Conservation (phyloP, 2,888 invertebrate species). For the Petrolisthes manimaculis region DNA sequence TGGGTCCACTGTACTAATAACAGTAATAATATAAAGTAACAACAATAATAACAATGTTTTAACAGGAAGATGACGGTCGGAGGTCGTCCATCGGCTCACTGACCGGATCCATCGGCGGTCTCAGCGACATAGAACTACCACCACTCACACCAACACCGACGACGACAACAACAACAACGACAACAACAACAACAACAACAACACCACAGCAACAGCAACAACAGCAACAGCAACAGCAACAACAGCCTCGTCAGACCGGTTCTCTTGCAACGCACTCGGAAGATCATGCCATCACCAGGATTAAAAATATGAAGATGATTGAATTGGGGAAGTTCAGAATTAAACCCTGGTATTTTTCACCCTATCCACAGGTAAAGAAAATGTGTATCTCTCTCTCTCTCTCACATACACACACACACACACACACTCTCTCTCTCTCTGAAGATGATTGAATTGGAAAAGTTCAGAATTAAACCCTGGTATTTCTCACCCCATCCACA, state of each 20-base stretch:
- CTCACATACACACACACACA: no score
- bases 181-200: conserved; percentile 58
- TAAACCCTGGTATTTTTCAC: conserved; percentile 99
- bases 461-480: conserved; percentile 96
- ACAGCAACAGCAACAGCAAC: conserved; percentile 43
- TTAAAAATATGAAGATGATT: conserved; percentile 99
- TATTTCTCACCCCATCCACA: conserved; percentile 99
- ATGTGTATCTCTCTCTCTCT: no score
- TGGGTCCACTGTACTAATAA: no score
- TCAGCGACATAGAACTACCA: conserved; percentile 53
- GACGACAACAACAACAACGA: conserved; percentile 12
- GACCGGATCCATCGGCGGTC: conserved; percentile 30
- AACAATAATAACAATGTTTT: no score
- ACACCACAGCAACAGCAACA: background rate
- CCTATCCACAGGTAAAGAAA: conserved; percentile 97
- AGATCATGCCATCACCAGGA: conserved; percentile 91
- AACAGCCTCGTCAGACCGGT: conserved; percentile 83
- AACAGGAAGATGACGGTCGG: conserved; percentile 50
- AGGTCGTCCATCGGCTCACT: conserved; percentile 40
- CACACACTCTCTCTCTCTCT: no score
- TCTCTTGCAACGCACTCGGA: conserved; percentile 93
- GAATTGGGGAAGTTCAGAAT: conserved; percentile 94
- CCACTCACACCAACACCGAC: conserved; percentile 10
- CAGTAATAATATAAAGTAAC: no score
- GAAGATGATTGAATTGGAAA: no score